These are phyloP conservation scores for Gandaritis pyraliata DNA, from an alignment of 2,888 invertebrate species.

Conservation along the genomic window DNA sequence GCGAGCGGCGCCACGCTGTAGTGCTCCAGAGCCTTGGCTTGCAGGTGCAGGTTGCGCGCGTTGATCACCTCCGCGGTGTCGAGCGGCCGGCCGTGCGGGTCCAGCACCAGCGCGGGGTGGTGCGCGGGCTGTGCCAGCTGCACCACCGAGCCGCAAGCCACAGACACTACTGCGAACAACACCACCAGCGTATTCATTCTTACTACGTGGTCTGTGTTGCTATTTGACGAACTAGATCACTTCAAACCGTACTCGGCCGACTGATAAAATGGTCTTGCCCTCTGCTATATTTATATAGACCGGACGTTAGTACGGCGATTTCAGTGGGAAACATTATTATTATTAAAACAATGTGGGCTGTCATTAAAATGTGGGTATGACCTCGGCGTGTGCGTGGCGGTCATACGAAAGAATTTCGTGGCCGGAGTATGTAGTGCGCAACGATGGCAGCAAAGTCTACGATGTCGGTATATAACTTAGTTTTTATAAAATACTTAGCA, in stretches of 20 bases:
- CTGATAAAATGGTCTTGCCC: constrained; percentile 61
- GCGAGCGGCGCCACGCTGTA: constrained; percentile 51
- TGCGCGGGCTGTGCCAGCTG: constrained; percentile 76
- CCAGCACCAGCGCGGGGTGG: constrained; percentile 75
- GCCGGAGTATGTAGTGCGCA: constrained; percentile 71
- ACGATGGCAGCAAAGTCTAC: constrained; percentile 45
- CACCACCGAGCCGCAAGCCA: constrained; percentile 82
- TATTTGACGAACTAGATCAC: constrained; percentile 67
- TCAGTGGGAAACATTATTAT: constrained; percentile 45
- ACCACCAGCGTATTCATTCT: constrained; percentile 82
- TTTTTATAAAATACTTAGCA: not conserved
- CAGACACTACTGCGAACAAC: constrained; percentile 85
- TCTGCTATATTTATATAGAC: constrained; percentile 67
- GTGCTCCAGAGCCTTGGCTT: constrained; percentile 76
- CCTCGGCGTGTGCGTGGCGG: constrained; percentile 72
- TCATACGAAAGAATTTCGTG: constrained; percentile 74
- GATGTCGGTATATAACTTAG: not conserved
- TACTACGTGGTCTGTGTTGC: constrained; percentile 61
- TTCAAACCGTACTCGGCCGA: constrained; percentile 67
- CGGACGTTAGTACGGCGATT: constrained; percentile 72
- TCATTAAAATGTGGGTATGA: constrained; percentile 69
- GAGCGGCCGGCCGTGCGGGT: constrained; percentile 77
- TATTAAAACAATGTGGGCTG: constrained; percentile 78
- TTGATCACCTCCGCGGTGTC: constrained; percentile 80
- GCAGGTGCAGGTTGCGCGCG: constrained; percentile 76